These are phyloP conservation scores for Malurus alboscapulatus DNA, from an alignment of 2,113 vertebrate species.

Conservation along the genomic window DNA sequence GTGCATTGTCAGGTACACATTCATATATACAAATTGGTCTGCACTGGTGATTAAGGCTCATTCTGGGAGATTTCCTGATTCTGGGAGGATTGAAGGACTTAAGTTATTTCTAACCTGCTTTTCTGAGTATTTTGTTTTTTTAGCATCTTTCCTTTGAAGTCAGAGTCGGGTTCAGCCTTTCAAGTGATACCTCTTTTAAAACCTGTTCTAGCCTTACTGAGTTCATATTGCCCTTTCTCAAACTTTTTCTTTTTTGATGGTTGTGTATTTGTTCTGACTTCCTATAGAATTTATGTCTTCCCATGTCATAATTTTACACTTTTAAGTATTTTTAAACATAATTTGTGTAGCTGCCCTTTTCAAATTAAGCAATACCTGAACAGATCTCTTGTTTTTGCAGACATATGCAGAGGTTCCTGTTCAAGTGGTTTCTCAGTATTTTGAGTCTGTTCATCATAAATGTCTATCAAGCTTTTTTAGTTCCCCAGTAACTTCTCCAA, in stretches of 20 bases:
- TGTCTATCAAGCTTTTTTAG: background rate
- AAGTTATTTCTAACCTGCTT: background rate
- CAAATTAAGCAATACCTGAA: background rate
- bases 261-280: background rate
- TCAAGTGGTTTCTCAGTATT: background rate
- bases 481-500: background rate
- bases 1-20: fast-evolving
- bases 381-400: background rate
- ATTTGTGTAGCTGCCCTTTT: background rate
- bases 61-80: background rate
- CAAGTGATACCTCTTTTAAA: background rate
- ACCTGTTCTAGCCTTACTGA: background rate
- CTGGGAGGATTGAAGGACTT: background rate
- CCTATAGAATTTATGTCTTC: background rate
- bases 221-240: background rate
- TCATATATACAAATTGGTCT: background rate
- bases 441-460: background rate
- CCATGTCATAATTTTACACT: background rate
- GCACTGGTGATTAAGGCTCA: background rate
- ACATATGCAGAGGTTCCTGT: background rate
- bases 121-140: background rate
- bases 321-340: background rate
- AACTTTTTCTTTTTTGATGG: background rate
- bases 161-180: background rate
- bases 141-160: background rate